These are phyloP conservation scores for Thryonomys swinderianus DNA, from an alignment of 2,113 vertebrate species.

Conservation along the genomic window DNA sequence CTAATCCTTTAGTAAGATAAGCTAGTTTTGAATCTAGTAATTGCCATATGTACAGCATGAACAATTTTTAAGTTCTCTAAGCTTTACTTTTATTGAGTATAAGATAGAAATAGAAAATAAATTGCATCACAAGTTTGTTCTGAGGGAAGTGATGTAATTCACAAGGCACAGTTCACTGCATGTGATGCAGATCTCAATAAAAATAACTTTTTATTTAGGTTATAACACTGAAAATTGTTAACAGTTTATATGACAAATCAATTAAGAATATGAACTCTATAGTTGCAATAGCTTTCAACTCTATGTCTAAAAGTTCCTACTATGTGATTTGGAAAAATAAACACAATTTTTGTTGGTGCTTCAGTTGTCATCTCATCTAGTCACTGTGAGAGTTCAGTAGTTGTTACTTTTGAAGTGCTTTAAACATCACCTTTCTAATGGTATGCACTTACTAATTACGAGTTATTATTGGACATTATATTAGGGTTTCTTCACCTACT, in stretches of 20 bases:
- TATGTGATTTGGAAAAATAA: neutral
- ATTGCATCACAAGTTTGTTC: neutral
- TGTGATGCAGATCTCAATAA: neutral
- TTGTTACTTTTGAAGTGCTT: neutral
- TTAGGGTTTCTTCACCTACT: neutral
- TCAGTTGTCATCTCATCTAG: neutral
- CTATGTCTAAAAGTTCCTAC: neutral
- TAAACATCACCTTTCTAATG: neutral
- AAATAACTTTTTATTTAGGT: neutral
- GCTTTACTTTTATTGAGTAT: neutral
- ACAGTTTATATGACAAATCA: neutral
- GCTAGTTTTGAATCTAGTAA: constrained; percentile 1
- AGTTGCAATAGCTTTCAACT: neutral
- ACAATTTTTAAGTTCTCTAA: neutral
- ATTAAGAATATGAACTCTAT: neutral
- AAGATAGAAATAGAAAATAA: neutral
- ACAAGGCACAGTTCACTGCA: neutral
- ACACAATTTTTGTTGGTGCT: neutral
- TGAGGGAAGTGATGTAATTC: neutral
- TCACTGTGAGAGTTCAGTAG: neutral
- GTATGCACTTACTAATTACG: neutral
- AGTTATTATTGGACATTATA: neutral
- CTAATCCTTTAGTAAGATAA: neutral
- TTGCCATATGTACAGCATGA: neutral
- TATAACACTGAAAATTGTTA: neutral